Conservation (phyloP, 2,113 vertebrate species). For the Myiopsitta monachus region DNA sequence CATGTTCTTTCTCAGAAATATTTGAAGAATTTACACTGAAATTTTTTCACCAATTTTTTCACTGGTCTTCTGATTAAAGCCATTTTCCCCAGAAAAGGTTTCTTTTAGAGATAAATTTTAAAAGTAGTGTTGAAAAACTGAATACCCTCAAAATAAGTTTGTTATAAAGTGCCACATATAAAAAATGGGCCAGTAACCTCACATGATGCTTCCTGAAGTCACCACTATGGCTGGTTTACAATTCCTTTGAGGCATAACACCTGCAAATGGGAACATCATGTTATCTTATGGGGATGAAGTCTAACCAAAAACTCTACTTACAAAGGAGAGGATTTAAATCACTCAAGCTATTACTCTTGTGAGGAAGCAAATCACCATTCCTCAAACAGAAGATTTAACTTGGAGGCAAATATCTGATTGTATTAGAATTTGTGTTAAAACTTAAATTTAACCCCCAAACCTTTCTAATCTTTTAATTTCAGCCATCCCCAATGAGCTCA, state of each 20-base stretch:
- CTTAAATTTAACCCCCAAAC: not conserved
- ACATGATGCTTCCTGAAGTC: not conserved
- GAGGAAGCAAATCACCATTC: not conserved
- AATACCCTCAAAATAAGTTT: not conserved
- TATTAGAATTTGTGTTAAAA: not conserved
- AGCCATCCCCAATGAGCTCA: fast-evolving
- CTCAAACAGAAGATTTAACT: not conserved
- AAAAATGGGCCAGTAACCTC: not conserved
- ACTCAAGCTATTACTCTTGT: not conserved
- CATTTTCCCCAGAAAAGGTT: not conserved
- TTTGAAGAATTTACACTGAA: not conserved
- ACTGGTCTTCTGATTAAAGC: not conserved
- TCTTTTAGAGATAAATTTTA: not conserved
- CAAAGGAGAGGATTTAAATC: not conserved
- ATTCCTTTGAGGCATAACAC: not conserved
- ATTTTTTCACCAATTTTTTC: not conserved
- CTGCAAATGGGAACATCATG: not conserved
- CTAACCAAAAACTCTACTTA: not conserved
- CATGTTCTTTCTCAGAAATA: not conserved
- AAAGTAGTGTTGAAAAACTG: not conserved
- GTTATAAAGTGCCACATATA: not conserved
- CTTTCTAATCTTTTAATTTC: not conserved
- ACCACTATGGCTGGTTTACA: not conserved
- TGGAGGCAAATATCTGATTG: not conserved
- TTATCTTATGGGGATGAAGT: not conserved